phyloP scores from a whole-genome alignment of 2,113 vertebrate species.

The Calypte anna region DNA sequence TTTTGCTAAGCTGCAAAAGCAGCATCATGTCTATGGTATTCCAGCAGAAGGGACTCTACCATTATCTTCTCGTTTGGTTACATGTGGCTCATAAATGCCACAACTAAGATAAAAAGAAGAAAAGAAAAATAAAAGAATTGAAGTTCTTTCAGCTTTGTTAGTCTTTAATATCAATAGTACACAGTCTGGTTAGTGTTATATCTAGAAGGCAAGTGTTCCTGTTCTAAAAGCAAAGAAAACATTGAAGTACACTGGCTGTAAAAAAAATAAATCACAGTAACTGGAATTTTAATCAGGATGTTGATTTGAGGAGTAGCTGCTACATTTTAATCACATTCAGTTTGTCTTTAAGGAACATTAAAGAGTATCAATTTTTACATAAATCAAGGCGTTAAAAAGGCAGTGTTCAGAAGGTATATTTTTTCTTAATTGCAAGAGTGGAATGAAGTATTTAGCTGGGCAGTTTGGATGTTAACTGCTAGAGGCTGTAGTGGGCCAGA shows the following conservation, averaged over 20 bases:
- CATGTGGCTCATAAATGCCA: not conserved
- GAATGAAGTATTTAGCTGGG: not conserved
- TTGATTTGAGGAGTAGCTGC: not conserved
- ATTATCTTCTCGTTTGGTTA: not conserved
- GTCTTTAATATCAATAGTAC: not conserved
- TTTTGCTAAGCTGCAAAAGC: not conserved
- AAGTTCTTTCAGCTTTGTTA: not conserved
- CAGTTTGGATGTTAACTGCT: not conserved
- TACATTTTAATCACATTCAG: not conserved
- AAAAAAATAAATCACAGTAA: not conserved
- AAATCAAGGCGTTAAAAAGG: not conserved
- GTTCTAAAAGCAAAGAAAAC: not conserved
- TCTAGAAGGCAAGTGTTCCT: not conserved
- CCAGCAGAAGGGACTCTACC: not conserved
- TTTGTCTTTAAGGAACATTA: not conserved
- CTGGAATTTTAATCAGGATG: not conserved
- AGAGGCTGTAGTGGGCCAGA: not conserved
- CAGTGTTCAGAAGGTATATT: not conserved
- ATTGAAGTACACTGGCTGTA: accelerated
- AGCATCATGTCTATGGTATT: not conserved
- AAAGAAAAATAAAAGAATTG: not conserved
- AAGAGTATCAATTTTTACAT: not conserved
- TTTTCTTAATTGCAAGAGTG: not conserved
- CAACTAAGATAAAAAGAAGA: not conserved
- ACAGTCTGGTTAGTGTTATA: not conserved